Evolutionary conservation across 2,888 invertebrate species (phyloP).

Genomic region (Chrysomela aeneicollis): DNA sequence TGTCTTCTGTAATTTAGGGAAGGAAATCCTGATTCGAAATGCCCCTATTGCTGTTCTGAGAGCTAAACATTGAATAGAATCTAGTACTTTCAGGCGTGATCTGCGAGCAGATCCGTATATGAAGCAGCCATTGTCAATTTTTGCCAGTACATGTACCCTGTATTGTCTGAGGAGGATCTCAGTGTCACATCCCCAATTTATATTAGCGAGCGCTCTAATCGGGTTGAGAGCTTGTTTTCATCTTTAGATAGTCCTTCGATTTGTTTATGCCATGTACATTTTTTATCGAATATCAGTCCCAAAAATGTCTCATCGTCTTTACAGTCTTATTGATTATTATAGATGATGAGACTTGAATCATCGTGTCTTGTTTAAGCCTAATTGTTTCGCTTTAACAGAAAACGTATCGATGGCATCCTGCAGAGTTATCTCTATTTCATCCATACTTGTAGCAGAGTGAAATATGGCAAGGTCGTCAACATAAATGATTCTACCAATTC

Average conservation of each 20-base stretch:
- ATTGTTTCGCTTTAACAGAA: not conserved
- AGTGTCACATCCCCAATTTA: not conserved
- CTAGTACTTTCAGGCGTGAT: not conserved
- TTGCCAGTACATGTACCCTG: not conserved
- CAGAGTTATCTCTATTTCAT: not conserved
- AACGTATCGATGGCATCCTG: conserved; percentile 17
- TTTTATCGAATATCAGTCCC: not conserved
- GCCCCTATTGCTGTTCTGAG: not conserved
- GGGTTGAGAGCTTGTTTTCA: not conserved
- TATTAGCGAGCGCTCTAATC: not conserved
- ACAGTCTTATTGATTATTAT: not conserved
- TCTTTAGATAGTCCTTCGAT: not conserved
- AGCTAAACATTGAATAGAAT: not conserved
- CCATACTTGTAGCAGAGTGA: conserved; percentile 3
- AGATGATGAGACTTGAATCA: not conserved
- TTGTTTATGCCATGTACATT: not conserved
- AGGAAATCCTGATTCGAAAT: not conserved
- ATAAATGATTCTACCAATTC: conserved; percentile 5
- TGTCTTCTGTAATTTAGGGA: not conserved
- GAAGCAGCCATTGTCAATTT: not conserved
- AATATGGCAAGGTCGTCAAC: conserved; percentile 25
- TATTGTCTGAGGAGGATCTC: not conserved
- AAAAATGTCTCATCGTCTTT: not conserved
- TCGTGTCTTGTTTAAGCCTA: not conserved
- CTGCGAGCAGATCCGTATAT: not conserved